Conservation (phyloP, 2,888 invertebrate genomes). For the Drosophila ezoana region DNA sequence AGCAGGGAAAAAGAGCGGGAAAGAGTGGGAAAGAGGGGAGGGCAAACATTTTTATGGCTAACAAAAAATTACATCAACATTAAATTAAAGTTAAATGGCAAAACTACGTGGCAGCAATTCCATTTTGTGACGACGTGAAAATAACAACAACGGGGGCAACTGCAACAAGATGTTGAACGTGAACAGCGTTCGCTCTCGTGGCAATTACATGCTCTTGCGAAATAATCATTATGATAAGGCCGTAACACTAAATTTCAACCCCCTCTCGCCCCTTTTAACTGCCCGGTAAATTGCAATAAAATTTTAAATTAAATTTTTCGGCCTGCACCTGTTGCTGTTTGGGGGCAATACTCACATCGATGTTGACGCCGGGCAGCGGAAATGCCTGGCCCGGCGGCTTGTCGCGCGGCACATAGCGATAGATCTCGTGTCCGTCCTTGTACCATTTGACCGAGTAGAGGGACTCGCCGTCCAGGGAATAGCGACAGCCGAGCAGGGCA, state of each 20-base stretch:
- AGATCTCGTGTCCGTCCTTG: constrained; percentile 95
- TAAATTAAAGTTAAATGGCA: constrained; percentile 81
- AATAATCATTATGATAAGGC: constrained; percentile 78
- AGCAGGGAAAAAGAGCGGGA: constrained; percentile 21
- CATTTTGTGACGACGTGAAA: constrained; percentile 46
- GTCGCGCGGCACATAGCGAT: constrained; percentile 93
- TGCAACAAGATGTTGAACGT: constrained; percentile 32
- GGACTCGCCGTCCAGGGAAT: constrained; percentile 92
- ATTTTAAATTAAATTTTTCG: constrained; percentile 75
- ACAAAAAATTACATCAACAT: constrained; percentile 77
- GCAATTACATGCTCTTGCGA: constrained; percentile 74
- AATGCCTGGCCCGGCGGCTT: constrained; percentile 92
- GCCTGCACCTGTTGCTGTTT: constrained; percentile 54
- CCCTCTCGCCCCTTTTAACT: background rate
- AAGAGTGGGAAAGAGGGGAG: background rate
- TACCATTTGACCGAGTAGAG: constrained; percentile 97
- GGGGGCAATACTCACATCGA: constrained; percentile 89
- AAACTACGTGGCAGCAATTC: constrained; percentile 81
- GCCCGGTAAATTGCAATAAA: constrained; percentile 72
- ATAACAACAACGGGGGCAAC: constrained; percentile 7
- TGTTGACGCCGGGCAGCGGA: constrained; percentile 91
- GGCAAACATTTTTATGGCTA: constrained; percentile 66
- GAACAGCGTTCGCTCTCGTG: constrained; percentile 16
- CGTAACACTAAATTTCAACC: constrained; percentile 69
- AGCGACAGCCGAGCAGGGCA: constrained; percentile 92